phyloP scores from a whole-genome alignment of 2,797 vertebrate species.

The Sebastes variabilis region DNA sequence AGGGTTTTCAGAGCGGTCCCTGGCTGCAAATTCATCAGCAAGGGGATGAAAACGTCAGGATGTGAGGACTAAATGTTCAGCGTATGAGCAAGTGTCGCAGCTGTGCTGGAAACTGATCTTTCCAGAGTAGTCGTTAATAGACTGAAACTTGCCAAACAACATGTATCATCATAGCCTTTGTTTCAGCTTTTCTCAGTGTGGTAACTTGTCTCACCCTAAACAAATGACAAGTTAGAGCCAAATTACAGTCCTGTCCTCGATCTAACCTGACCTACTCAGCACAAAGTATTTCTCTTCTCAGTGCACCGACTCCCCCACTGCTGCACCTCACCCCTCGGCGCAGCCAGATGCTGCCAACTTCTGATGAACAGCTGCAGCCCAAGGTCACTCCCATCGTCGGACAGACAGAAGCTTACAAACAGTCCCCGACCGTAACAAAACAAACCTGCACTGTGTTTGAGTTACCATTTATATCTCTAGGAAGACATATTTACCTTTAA shows the following conservation, averaged over 20 bases:
- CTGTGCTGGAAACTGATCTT: neutral
- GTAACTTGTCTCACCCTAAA: neutral
- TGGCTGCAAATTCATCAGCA: neutral
- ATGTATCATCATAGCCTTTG: neutral
- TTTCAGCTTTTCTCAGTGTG: neutral
- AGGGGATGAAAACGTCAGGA: neutral
- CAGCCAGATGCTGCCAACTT: conserved; percentile 60
- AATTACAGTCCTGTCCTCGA: neutral
- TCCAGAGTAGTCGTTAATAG: neutral
- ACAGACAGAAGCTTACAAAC: conserved; percentile 45
- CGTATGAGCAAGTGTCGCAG: neutral
- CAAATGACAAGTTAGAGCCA: neutral
- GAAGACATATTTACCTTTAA: conserved; percentile 21
- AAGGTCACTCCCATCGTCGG: conserved; percentile 48
- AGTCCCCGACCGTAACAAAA: conserved; percentile 12
- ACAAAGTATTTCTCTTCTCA: conserved; percentile 25
- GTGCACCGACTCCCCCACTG: neutral
- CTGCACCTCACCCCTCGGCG: conserved; percentile 18
- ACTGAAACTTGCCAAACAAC: neutral
- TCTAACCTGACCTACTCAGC: conserved; percentile 27
- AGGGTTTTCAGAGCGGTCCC: neutral
- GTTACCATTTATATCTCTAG: conserved; percentile 9
- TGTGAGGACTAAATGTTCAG: neutral
- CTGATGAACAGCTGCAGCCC: conserved; percentile 66
- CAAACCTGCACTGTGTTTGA: conserved; percentile 5